A percentile compares a stretch with the other conserved stretches of the same genome.
Conservation (phyloP, 2,888 invertebrate genomes). For the Romanomermis culicivorax region DNA sequence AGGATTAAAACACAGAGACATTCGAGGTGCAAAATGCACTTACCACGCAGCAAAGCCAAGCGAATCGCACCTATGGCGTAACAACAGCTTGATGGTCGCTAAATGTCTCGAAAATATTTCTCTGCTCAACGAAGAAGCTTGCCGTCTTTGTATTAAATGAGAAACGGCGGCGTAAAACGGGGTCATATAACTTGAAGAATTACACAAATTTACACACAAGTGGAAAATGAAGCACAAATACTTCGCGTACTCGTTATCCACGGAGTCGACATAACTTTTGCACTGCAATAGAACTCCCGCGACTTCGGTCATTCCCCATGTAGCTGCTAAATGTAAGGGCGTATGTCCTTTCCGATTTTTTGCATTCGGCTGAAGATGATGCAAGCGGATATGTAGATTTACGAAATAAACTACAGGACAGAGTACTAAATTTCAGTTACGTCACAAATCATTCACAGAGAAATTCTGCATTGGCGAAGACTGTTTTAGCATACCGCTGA, state of each 20-base stretch:
- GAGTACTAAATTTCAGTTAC: conserved; percentile 8
- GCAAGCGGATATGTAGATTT: too few species aligned
- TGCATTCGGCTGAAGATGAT: conserved; percentile 1
- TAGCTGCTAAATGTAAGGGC: conserved; percentile 16
- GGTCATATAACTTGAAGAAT: conserved; percentile 7
- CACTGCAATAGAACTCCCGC: conserved; percentile 11
- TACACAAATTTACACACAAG: too few species aligned
- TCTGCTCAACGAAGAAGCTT: conserved; percentile 2
- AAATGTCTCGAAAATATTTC: conserved; percentile 12
- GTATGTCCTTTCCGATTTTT: conserved; percentile 15
- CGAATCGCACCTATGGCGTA: conserved; percentile 30
- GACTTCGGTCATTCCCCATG: conserved; percentile 16
- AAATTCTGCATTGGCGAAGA: too few species aligned
- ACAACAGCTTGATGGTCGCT: conserved; percentile 17
- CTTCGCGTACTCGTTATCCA: conserved; percentile 7
- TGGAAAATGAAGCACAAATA: too few species aligned
- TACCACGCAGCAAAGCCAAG: background rate
- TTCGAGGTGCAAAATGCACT: too few species aligned
- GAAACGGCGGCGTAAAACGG: conserved; percentile 4
- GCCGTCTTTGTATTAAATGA: conserved; percentile 2
- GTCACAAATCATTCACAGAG: too few species aligned
- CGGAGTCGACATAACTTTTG: conserved; percentile 3
- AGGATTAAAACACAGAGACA: too few species aligned
- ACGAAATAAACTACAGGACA: too few species aligned
- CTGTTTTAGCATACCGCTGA: too few species aligned